Base-by-base conservation (phyloP, 2,113 vertebrate genomes). In the Leptocoma aspasia region DNA sequence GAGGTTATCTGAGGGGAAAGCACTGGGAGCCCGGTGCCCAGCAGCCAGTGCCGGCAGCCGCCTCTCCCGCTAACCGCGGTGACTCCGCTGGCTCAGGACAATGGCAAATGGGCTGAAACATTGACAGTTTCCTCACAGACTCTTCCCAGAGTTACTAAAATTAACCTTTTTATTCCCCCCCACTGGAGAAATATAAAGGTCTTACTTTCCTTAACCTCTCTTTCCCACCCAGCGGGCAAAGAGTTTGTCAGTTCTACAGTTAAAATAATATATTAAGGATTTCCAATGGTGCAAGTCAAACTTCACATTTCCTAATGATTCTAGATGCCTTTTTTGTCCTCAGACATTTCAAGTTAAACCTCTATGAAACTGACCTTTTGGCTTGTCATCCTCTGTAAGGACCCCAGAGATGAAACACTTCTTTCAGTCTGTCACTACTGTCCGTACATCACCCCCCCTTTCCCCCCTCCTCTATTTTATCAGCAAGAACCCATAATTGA, bases 401-500 rank as follows among this genome's bases (percentile, higher is more conserved):
- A 95, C 78, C 89, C 76, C 64, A 54, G 80, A 92, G 93, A 94
- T 94, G 78, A 92, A 96, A 91, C 86, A 96, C 91, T 96, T 95
- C 96, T 97, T 97, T 97, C 88, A 87, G 94, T 92, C 81, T 95
- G 94, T 87, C 94, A 96, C 89, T 93, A 93, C 94, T 86, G 89
- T 94, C 95, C 52, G 2, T 78, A 78, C 83, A 50, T 92, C 15
- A 4, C 52, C 26, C 69, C 59, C 35, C 41, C 27, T 64, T 8
- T 7, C 20, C 50, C 84, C 83, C 77, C 89, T 87, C 87, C 76
- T 83, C 91, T 90, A 81, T 92, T 96, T 96, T 93, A 95, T 90
- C 97, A 96, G 96, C 97, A 97, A 97, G 97, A 95, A 95, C 93
- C 96, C 95, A 96, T 98, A 97, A 97, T 95, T 97, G 97, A 98